Evolutionary conservation across 1,140 invertebrate genomes (phyloP), one percentile per base, ranked within the genome.

Genomic region (Apocrypta bakeri): DNA sequence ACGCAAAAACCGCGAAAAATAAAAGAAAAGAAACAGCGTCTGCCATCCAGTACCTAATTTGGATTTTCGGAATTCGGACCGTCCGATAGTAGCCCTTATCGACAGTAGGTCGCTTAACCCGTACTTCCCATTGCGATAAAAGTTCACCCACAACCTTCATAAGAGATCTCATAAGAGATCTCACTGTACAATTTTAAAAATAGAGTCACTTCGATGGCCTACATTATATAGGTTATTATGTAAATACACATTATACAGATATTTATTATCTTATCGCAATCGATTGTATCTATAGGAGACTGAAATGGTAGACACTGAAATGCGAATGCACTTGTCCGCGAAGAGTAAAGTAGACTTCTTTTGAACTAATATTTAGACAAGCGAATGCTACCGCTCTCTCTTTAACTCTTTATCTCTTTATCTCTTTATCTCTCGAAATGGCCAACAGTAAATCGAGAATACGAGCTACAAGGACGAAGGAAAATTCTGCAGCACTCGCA

Each of bases 91-190:
- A 0, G 1, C 4, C 12, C 27, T 33, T 63, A 2, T 63, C 37
- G 40, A n/a, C 40, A 68, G 33, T 78, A n/a, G 27, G 27, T 29
- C 77, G n/a, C 37, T 69, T 11, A 31, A 56, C 77, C 14, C 17
- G 66, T n/a, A 42, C 27, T 33, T 71, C 37, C 66, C 33, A 68
- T 68, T 29, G 37, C n/a, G 77, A 31, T 56, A 71, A 79, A 56
- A 48, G 2, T 37, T 37, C 9, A 37, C 33, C 33, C 33, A 37
- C 9, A 37, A 37, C 2, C 3, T 37, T 4, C 33, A 37, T 37
- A 37, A n/a, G n/a, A n/a, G n/a, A n/a, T n/a, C n/a, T n/a, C 33
- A 9, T 9, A 37, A 37, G 33, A 37, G 33, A 37, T 2, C 2
- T 37, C 3, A 9, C 2, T 37, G 33, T 4, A 37, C 9, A 37